A percentile compares a stretch with the other conserved stretches of the same genome.
These are phyloP conservation scores for Nineta flava DNA, from an alignment of 2,888 invertebrate genomes.

Conservation along the genomic window DNA sequence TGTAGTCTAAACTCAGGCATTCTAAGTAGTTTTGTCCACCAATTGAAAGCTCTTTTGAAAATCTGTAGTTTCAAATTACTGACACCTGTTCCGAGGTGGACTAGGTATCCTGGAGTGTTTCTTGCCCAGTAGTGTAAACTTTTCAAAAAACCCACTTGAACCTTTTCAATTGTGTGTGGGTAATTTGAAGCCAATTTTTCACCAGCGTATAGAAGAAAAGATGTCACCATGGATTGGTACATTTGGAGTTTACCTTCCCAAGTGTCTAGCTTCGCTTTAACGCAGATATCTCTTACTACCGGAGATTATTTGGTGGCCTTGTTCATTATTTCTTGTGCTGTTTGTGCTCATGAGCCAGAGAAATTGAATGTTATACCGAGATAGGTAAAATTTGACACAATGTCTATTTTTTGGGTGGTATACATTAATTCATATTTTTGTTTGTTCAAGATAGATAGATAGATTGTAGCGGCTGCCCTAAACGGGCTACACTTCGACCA, in stretches of 20 bases:
- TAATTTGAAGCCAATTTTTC: neutral
- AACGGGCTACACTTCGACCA: no score
- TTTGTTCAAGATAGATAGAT: neutral
- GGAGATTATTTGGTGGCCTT: neutral
- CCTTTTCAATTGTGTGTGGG: neutral
- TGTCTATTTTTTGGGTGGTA: neutral
- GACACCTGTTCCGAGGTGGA: no score
- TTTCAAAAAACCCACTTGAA: neutral
- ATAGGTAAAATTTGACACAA: neutral
- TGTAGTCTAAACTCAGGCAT: neutral
- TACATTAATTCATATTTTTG: neutral
- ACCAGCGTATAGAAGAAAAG: neutral
- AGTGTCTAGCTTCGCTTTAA: neutral
- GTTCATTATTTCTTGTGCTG: neutral
- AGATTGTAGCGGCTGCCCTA: no score
- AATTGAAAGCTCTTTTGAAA: no score
- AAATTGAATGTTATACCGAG: no score
- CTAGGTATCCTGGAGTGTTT: no score
- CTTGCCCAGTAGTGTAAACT: neutral
- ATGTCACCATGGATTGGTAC: neutral
- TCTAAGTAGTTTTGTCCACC: no score
- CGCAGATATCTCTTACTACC: neutral
- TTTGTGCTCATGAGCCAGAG: no score
- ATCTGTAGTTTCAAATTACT: no score
- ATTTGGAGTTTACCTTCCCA: neutral